A percentile compares a stretch with the other conserved stretches of the same genome.
phyloP scores from a whole-genome alignment of 1,140 invertebrate species.

The Penaeus indicus region DNA sequence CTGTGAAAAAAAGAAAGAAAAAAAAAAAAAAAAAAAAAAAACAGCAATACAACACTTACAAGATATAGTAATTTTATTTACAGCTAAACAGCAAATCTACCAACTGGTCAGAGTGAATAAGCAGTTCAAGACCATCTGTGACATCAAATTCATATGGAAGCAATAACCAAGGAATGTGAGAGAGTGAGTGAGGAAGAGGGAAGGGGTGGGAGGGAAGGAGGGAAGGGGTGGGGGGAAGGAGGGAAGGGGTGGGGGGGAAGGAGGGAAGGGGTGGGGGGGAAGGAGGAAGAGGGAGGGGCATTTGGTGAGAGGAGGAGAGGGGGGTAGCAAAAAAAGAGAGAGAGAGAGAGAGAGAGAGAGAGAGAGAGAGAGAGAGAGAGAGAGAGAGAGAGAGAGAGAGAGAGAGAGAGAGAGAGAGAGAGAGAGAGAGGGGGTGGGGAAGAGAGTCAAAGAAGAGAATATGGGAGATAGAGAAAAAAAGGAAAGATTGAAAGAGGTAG shows the following conservation, averaged over 20 bases:
- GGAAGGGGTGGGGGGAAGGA: not conserved
- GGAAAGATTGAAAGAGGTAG: too few species aligned
- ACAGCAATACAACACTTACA: too few species aligned
- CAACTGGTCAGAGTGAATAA: too few species aligned
- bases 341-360: not conserved
- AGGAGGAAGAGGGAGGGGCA: not conserved
- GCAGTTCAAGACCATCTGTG: too few species aligned
- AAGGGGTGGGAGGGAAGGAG: constrained; percentile 15
- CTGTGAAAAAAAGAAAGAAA: too few species aligned
- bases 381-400: not conserved
- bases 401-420: not conserved
- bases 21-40: too few species aligned
- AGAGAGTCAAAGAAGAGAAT: not conserved
- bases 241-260: not conserved
- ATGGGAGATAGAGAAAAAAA: constrained; percentile 18
- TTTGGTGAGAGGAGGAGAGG: not conserved
- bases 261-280: constrained; percentile 25
- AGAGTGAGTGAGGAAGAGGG: constrained; percentile 16
- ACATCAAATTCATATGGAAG: too few species aligned
- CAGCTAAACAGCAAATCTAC: too few species aligned
- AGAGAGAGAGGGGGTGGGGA: not conserved
- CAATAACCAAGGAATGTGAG: not conserved
- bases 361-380: not conserved
- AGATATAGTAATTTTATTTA: too few species aligned
- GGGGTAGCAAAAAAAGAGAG: not conserved